phyloP scores from a whole-genome alignment of 92 coral and sea anemone species.

The Epizoanthus fatuus region DNA sequence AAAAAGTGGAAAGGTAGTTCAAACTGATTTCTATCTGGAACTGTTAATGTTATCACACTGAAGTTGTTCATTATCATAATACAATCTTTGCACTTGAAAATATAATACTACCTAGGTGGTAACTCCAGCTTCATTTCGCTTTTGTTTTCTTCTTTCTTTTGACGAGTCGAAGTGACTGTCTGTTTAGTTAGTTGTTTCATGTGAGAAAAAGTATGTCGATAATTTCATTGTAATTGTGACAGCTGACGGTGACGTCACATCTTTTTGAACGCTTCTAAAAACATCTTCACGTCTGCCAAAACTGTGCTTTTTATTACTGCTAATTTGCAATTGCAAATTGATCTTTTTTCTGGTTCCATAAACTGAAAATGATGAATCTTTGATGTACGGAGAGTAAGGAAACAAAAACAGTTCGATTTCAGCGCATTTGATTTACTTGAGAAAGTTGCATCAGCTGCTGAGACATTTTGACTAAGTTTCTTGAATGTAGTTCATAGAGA shows the following conservation, averaged over 20 bases:
- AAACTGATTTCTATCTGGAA: no score
- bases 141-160: not conserved
- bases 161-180: not conserved
- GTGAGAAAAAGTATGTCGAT: not conserved
- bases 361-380: not conserved
- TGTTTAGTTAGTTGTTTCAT: conserved; percentile 16
- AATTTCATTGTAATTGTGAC: conserved; percentile 22
- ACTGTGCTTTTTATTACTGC: conserved; percentile 29
- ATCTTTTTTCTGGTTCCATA: not conserved
- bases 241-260: conserved; percentile 30
- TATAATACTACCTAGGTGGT: conserved; percentile 12
- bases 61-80: not conserved
- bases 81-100: conserved; percentile 9
- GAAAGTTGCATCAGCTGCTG: conserved; percentile 37
- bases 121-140: not conserved
- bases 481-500: conserved; percentile 30
- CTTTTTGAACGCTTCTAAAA: conserved; percentile 8
- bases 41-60: no score
- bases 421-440: not conserved
- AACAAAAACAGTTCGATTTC: not conserved
- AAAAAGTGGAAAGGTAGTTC: no score
- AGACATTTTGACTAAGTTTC: conserved; percentile 28
- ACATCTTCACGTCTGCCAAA: conserved; percentile 33
- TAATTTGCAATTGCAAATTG: conserved; percentile 1
- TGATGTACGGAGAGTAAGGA: not conserved